A percentile compares a stretch with the other conserved stretches of the same genome.
Evolutionary conservation across 2,113 vertebrate species (phyloP).

Genomic region (Rhea americana): DNA sequence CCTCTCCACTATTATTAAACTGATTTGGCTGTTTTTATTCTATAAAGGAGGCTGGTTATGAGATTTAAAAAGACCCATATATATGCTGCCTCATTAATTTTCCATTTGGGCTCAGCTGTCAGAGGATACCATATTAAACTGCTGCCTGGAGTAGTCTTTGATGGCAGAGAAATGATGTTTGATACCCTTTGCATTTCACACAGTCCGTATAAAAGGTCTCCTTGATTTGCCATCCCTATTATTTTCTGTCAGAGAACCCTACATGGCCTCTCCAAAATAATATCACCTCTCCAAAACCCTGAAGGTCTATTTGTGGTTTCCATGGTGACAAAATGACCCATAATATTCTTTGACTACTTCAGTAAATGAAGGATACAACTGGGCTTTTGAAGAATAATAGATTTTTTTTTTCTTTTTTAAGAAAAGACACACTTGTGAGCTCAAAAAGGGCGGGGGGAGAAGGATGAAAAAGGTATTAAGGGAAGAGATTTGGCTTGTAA

Average conservation of each 20-base stretch:
- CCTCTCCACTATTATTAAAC: constrained; percentile 68
- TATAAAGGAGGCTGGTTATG: constrained; percentile 68
- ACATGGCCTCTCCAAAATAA: constrained; percentile 63
- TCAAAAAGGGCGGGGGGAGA: background rate
- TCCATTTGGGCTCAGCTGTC: constrained; percentile 72
- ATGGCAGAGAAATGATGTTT: constrained; percentile 59
- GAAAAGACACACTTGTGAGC: constrained; percentile 52
- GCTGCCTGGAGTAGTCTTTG: constrained; percentile 65
- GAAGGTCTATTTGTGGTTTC: constrained; percentile 71
- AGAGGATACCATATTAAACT: constrained; percentile 61
- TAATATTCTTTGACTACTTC: constrained; percentile 68
- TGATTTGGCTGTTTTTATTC: constrained; percentile 74
- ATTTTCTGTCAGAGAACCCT: constrained; percentile 60
- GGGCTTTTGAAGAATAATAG: constrained; percentile 61
- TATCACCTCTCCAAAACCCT: constrained; percentile 66
- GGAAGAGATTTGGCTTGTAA: constrained; percentile 61
- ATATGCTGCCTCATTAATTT: constrained; percentile 71
- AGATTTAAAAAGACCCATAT: constrained; percentile 68
- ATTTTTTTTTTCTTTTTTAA: constrained; percentile 46
- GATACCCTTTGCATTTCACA: constrained; percentile 59
- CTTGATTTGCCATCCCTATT: constrained; percentile 73
- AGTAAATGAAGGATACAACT: constrained; percentile 60
- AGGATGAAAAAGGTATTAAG: constrained; percentile 56
- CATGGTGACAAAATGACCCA: constrained; percentile 70
- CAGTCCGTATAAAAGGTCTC: constrained; percentile 63